Conservation (phyloP, 2,113 vertebrate genomes). For the Fregetta grallaria region DNA sequence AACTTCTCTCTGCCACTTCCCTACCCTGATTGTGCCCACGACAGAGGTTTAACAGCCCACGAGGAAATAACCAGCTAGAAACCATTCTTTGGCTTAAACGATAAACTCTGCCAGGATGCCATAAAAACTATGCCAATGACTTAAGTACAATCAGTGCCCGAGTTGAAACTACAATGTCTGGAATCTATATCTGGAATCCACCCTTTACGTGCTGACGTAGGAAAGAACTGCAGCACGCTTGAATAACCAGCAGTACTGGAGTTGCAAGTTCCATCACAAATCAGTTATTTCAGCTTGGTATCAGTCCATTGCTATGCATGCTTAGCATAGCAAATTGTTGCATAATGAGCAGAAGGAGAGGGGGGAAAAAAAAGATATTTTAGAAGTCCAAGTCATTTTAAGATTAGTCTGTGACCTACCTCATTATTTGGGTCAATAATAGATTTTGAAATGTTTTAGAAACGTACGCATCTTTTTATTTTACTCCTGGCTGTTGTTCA, state of each 20-base stretch:
- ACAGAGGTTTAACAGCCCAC: not conserved
- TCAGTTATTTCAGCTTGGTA: not conserved
- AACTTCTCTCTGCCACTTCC: not conserved
- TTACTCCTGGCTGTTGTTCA: not conserved
- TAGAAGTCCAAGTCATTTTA: not conserved
- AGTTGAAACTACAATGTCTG: not conserved
- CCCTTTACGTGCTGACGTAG: not conserved
- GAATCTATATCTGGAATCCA: not conserved
- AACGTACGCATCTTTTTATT: not conserved
- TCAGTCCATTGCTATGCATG: not conserved
- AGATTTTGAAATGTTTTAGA: not conserved
- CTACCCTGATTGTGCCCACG: not conserved
- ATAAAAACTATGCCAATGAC: not conserved
- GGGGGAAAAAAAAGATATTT: not conserved
- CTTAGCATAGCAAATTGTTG: conserved; percentile 10
- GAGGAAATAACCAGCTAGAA: not conserved
- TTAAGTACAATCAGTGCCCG: not conserved
- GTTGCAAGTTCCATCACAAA: conserved; percentile 12
- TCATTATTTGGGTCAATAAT: not conserved
- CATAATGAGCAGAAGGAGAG: not conserved
- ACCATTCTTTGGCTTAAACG: not conserved
- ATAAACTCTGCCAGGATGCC: not conserved
- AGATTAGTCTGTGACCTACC: not conserved
- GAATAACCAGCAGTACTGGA: conserved; percentile 45
- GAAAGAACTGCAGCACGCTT: not conserved